Evolutionary conservation across 2,888 invertebrate species (phyloP).

Genomic region (Tipula unca): DNA sequence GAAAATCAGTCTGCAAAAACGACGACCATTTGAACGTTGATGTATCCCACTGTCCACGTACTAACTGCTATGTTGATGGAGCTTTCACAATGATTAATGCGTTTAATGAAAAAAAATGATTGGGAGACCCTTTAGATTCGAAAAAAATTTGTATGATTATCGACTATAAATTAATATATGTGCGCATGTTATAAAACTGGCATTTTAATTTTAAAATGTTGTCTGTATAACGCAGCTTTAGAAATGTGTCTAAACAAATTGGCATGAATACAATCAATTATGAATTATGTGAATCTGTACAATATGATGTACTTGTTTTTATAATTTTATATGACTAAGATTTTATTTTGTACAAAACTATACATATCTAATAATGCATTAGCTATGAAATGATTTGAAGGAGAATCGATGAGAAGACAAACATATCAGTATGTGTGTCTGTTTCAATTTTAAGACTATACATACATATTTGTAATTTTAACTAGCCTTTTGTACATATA

Average conservation of each 20-base stretch:
- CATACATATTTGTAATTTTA: no score
- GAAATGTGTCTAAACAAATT: neutral
- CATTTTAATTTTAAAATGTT: neutral
- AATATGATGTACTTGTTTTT: neutral
- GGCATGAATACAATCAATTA: neutral
- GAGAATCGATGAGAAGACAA: neutral
- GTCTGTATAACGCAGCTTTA: neutral
- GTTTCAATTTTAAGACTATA: neutral
- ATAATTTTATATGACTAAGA: neutral
- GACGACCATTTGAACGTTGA: no score
- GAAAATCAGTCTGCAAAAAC: no score
- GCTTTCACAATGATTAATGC: no score
- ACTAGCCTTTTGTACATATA: neutral
- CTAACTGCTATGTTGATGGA: no score
- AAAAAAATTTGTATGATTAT: neutral
- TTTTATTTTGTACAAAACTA: no score
- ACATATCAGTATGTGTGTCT: neutral
- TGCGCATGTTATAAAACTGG: neutral
- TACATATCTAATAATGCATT: no score
- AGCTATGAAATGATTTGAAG: neutral
- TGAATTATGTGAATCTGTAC: neutral
- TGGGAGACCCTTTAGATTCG: no score
- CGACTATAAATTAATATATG: neutral
- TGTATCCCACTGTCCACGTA: no score
- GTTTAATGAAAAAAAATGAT: no score